Evolutionary conservation across 2,888 invertebrate species (phyloP).

Genomic region (Ophraella communa): DNA sequence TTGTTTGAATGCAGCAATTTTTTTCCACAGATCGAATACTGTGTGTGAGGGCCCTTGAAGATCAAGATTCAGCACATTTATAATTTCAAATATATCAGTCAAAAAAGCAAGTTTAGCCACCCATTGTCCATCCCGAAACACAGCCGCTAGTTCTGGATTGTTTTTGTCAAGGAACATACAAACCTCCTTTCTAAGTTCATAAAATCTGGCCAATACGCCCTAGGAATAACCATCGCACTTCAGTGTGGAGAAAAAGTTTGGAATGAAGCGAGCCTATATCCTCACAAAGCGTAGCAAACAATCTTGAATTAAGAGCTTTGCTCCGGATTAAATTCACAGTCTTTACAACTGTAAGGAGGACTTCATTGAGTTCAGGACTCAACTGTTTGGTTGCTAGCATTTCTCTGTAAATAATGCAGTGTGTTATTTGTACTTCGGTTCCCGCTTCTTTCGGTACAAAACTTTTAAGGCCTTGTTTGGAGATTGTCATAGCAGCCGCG

Average conservation of each 20-base stretch:
- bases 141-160: too few species aligned
- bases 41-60: not conserved
- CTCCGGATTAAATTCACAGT: not conserved
- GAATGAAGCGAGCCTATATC: not conserved
- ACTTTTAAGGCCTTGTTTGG: not conserved
- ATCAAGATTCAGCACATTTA: not conserved
- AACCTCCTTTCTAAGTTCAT: not conserved
- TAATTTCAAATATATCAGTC: constrained; percentile 35
- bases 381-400: not conserved
- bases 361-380: too few species aligned
- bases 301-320: not conserved
- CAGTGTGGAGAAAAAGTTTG: not conserved
- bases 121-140: too few species aligned
- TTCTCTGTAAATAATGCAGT: not conserved
- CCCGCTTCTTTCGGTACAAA: not conserved
- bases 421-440: not conserved
- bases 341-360: too few species aligned
- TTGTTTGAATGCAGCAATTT: not conserved
- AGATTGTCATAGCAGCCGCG: not conserved
- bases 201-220: not conserved
- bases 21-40: not conserved
- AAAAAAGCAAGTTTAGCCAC: not conserved
- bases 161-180: too few species aligned
- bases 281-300: not conserved
- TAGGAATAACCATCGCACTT: not conserved